Evolutionary conservation across 2,888 invertebrate genomes (phyloP).

Genomic region (Ptilodon capucinus): DNA sequence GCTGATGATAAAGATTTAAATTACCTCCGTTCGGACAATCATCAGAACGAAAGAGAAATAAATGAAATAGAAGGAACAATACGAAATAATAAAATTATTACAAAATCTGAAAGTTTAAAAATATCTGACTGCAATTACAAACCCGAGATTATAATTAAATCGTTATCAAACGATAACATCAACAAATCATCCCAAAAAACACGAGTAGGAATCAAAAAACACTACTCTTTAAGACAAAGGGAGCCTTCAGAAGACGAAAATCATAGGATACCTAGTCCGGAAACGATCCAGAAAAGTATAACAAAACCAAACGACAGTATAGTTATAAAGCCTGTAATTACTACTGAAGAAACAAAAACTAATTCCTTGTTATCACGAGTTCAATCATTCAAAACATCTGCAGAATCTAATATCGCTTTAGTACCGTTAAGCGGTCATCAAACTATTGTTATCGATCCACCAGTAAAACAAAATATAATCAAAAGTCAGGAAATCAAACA

Average conservation of each 20-base stretch:
- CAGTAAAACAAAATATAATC: slow-evolving; percentile 48
- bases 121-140: slow-evolving; percentile 50
- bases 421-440: slow-evolving; percentile 79
- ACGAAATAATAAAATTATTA: slow-evolving; percentile 72
- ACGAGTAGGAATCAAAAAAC: slow-evolving; percentile 64
- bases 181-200: slow-evolving; percentile 48
- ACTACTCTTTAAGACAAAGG: slow-evolving; percentile 76
- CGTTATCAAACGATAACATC: slow-evolving; percentile 69
- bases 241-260: slow-evolving; percentile 68
- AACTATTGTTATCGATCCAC: slow-evolving; percentile 78
- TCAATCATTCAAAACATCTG: slow-evolving; percentile 74
- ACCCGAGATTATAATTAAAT: slow-evolving; percentile 63
- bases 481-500: slow-evolving; percentile 22
- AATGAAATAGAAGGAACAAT: slow-evolving; percentile 80
- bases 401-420: slow-evolving; percentile 74
- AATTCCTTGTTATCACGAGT: slow-evolving; percentile 69
- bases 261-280: slow-evolving; percentile 68
- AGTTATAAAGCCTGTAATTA: slow-evolving; percentile 3
- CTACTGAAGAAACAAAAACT: slow-evolving; percentile 50
- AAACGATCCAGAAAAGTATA: slow-evolving; percentile 51
- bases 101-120: slow-evolving; percentile 72
- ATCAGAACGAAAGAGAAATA: slow-evolving; percentile 77
- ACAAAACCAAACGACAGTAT: slow-evolving; percentile 35
- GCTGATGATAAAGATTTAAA: slow-evolving; percentile 62
- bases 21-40: slow-evolving; percentile 62